Evolutionary conservation across 37 sponge, comb jelly and placozoan species (phyloP).

Genomic region (Aphrocallistes beatrix): DNA sequence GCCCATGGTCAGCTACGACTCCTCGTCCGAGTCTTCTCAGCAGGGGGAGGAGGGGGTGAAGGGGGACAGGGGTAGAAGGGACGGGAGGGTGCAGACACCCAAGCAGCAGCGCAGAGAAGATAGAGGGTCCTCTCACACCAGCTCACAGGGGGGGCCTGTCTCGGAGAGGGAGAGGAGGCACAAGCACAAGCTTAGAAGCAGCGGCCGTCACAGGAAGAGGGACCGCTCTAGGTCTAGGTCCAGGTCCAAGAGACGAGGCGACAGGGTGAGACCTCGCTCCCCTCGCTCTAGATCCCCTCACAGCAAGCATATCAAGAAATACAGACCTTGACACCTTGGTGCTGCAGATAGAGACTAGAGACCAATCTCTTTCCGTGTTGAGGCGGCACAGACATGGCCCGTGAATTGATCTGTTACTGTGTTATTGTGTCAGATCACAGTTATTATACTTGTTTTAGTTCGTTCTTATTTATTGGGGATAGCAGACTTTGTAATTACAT

Average conservation of each 20-base stretch:
- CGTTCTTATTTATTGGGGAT: neutral
- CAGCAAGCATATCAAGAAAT: neutral
- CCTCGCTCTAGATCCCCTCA: neutral
- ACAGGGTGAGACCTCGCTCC: too few species aligned
- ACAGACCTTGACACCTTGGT: neutral
- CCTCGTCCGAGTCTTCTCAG: conserved; percentile 2
- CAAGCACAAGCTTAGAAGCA: neutral
- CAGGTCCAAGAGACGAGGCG: too few species aligned
- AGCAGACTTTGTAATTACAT: too few species aligned
- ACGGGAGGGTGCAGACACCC: neutral
- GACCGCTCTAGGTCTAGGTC: neutral
- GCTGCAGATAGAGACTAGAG: too few species aligned
- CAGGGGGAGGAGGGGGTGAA: conserved; percentile 42
- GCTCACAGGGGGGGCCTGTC: neutral
- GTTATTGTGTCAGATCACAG: too few species aligned
- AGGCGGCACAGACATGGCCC: too few species aligned
- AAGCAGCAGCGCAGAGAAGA: neutral
- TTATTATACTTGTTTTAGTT: neutral
- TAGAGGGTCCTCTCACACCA: neutral
- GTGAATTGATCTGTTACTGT: too few species aligned
- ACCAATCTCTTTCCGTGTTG: too few species aligned
- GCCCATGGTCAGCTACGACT: conserved; percentile 4
- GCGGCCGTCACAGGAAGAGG: neutral
- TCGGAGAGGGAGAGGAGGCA: neutral
- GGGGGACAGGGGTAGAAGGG: neutral